Evolutionary conservation across 1,140 invertebrate species (phyloP).

Genomic region (Eupeodes corollae): DNA sequence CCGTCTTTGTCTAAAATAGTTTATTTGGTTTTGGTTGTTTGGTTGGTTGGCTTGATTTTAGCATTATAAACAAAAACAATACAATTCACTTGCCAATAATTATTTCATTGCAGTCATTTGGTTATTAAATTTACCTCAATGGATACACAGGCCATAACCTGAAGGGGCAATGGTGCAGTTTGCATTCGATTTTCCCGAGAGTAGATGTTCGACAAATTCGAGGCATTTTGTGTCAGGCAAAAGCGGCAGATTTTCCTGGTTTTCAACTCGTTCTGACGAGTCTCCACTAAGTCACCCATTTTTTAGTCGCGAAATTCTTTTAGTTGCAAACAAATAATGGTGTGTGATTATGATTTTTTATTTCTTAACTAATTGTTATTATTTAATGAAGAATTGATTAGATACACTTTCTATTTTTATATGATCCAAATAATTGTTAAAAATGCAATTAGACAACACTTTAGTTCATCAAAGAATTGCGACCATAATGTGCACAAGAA

Average conservation of each 20-base stretch:
- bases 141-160: slow-evolving; percentile 61
- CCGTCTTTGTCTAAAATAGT: slow-evolving; percentile 11
- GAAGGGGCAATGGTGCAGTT: slow-evolving; percentile 51
- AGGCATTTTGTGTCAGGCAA: slow-evolving; percentile 46
- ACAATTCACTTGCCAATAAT: slow-evolving; percentile 11
- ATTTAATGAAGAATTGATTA: too few relatives aligned
- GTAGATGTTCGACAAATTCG: slow-evolving; percentile 53
- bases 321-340: too few relatives aligned
- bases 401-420: too few relatives aligned
- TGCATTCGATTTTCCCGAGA: slow-evolving; percentile 44
- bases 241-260: slow-evolving; percentile 56
- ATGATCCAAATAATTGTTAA: too few relatives aligned
- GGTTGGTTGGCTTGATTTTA: too few relatives aligned
- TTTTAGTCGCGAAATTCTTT: neutral
- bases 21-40: too few relatives aligned
- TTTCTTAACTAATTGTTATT: too few relatives aligned
- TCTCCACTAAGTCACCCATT: slow-evolving; percentile 11
- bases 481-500: neutral
- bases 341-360: too few relatives aligned
- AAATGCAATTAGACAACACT: neutral
- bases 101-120: slow-evolving; percentile 5
- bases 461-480: neutral
- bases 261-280: slow-evolving; percentile 19
- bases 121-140: slow-evolving; percentile 51
- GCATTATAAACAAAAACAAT: slow-evolving; percentile 3